Evolutionary conservation across 2,113 vertebrate genomes (phyloP).

Genomic region (Agapornis roseicollis): DNA sequence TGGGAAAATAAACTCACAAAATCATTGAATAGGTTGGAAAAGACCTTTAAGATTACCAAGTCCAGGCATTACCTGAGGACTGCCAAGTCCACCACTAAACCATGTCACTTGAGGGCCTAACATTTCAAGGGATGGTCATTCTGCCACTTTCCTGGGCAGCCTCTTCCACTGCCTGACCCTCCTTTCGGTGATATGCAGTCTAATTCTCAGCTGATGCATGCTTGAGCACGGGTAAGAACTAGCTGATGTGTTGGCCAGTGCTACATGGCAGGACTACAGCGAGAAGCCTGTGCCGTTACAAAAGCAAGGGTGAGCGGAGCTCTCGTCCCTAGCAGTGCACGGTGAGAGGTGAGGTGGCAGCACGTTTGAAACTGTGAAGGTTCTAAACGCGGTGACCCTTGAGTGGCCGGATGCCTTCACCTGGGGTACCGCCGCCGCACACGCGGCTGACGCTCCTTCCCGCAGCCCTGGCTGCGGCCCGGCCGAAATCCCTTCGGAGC

Average conservation of each 20-base stretch:
- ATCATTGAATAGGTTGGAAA: background rate
- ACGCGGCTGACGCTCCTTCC: background rate
- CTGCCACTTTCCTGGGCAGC: background rate
- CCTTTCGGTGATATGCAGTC: background rate
- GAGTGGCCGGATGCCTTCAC: rapidly evolving
- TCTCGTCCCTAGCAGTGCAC: rapidly evolving
- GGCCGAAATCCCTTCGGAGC: rapidly evolving
- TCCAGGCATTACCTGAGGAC: background rate
- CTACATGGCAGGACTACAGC: background rate
- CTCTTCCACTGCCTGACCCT: background rate
- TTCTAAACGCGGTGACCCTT: background rate
- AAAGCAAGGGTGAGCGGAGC: background rate
- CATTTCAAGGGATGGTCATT: background rate
- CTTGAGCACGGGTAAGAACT: background rate
- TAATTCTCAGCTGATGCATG: background rate
- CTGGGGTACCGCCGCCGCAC: rapidly evolving
- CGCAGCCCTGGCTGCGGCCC: background rate
- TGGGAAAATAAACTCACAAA: background rate
- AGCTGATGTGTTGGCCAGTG: background rate
- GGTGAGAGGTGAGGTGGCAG: background rate
- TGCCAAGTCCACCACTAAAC: background rate
- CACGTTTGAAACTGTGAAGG: background rate
- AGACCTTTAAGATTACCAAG: background rate
- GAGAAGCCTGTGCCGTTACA: background rate
- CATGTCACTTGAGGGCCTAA: background rate